phyloP scores from a whole-genome alignment of 2,888 invertebrate species.

The Meteorus colon region DNA sequence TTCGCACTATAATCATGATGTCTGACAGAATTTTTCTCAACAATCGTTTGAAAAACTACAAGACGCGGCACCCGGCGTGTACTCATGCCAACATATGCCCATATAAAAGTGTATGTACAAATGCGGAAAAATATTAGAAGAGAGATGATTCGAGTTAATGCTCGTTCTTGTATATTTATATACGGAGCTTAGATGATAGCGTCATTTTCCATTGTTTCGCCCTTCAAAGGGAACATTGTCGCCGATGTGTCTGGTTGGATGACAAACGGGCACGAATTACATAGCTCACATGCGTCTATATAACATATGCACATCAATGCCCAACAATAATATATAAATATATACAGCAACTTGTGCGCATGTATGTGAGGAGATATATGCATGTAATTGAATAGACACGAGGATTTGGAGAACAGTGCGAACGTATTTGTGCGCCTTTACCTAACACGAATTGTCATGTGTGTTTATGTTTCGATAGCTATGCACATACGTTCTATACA shows the following conservation, averaged over 20 bases:
- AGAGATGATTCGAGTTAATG: not conserved
- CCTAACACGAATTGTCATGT: conserved; percentile 39
- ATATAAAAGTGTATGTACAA: not conserved
- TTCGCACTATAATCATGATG: no score
- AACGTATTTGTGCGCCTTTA: not conserved
- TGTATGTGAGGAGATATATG: not conserved
- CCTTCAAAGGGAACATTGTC: conserved; percentile 15
- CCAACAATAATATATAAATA: conserved; percentile 3
- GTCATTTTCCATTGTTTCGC: conserved; percentile 13
- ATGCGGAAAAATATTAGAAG: not conserved
- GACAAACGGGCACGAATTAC: not conserved
- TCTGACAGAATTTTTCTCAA: no score
- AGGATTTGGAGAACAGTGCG: conserved; percentile 2
- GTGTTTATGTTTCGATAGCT: conserved; percentile 46
- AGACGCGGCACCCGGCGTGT: no score
- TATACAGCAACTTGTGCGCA: not conserved
- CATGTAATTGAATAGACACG: not conserved
- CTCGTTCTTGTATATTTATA: not conserved
- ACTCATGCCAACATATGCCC: not conserved
- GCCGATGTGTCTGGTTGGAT: conserved; percentile 20
- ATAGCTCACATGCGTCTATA: conserved; percentile 2
- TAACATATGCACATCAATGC: conserved; percentile 16
- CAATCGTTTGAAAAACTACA: no score
- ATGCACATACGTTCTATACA: conserved; percentile 40
- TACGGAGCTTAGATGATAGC: not conserved